Evolutionary conservation across 1,140 invertebrate species (phyloP).

Genomic region (Dufourea novaeangliae): DNA sequence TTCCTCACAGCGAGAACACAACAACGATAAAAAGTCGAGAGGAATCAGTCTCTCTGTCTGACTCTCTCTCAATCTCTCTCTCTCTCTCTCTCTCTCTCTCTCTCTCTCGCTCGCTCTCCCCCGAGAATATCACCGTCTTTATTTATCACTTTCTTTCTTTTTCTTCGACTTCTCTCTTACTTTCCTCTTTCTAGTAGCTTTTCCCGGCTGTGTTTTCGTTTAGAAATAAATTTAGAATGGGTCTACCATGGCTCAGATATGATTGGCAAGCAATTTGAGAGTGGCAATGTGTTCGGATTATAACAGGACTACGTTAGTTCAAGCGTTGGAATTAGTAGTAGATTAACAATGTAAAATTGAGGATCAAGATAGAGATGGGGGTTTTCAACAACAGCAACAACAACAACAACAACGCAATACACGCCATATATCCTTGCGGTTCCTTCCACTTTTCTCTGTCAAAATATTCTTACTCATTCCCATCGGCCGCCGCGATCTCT

Average conservation of each 20-base stretch:
- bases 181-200: constrained; percentile 69
- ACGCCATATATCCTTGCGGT: too few relatives aligned
- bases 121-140: background rate
- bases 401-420: too few relatives aligned
- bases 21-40: constrained; percentile 11
- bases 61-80: background rate
- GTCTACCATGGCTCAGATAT: constrained; percentile 85
- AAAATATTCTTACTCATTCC: too few relatives aligned
- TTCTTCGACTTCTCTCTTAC: constrained; percentile 60
- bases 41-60: background rate
- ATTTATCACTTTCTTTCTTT: constrained; percentile 49
- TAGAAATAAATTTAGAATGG: constrained; percentile 77
- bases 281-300: constrained; percentile 83
- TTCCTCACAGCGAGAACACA: constrained; percentile 21
- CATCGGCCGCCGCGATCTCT: background rate
- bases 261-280: constrained; percentile 84
- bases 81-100: constrained; percentile 11
- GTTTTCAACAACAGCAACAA: constrained; percentile 31
- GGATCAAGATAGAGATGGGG: background rate
- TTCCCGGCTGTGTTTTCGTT: constrained; percentile 75
- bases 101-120: constrained; percentile 16
- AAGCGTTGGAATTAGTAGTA: constrained; percentile 64
- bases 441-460: too few relatives aligned
- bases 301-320: constrained; percentile 63
- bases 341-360: constrained; percentile 12